Evolutionary conservation across 2,797 vertebrate genomes (phyloP).

Genomic region (Apodemus agrarius): DNA sequence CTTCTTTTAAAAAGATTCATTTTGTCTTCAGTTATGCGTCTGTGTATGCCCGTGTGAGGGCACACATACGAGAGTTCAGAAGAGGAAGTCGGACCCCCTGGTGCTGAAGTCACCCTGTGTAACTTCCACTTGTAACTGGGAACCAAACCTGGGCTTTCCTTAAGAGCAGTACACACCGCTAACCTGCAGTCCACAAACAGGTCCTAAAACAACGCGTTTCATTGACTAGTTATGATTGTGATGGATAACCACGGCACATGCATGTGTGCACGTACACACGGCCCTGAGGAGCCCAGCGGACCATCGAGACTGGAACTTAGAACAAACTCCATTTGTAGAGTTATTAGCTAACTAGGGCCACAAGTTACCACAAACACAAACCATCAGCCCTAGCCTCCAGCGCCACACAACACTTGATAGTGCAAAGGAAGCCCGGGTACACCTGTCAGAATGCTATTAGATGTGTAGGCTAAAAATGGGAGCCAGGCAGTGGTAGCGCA

Average conservation of each 20-base stretch:
- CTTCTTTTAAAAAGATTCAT: not conserved
- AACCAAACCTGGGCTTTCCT: not conserved
- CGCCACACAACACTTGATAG: not conserved
- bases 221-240: not conserved
- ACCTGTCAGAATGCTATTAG: not conserved
- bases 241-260: not conserved
- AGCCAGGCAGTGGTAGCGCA: too few relatives aligned
- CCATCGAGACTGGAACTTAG: not conserved
- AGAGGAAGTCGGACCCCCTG: too few relatives aligned
- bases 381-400: not conserved
- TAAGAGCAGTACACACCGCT: not conserved
- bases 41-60: not conserved
- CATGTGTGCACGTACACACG: not conserved
- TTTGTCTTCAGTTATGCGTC: not conserved
- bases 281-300: not conserved
- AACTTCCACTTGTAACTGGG: not conserved
- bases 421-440: not conserved
- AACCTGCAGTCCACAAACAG: not conserved
- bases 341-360: not conserved
- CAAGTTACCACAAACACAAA: constrained; percentile 25
- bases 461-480: too few relatives aligned
- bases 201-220: not conserved
- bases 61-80: too few relatives aligned
- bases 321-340: constrained; percentile 20
- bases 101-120: not conserved